phyloP scores from a whole-genome alignment of 2,797 vertebrate genomes.

The Pseudochromis fuscus region DNA sequence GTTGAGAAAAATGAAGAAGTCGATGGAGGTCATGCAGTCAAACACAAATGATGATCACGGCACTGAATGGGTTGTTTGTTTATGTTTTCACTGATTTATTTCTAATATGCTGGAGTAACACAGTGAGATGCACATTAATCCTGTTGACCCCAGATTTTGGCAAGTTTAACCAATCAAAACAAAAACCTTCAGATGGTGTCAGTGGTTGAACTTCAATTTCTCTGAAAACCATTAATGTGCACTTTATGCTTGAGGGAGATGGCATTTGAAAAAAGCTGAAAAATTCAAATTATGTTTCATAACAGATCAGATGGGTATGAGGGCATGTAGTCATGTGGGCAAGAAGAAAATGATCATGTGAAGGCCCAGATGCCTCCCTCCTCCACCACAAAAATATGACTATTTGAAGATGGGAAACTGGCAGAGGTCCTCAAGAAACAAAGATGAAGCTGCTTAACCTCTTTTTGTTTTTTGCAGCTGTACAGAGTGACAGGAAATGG shows the following conservation, averaged over 20 bases:
- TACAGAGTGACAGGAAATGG: too few relatives aligned
- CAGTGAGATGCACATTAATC: slow-evolving; percentile 9
- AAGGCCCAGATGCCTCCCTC: slow-evolving; percentile 4
- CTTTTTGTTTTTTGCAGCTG: too few relatives aligned
- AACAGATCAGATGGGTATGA: slow-evolving; percentile 19
- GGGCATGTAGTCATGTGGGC: slow-evolving; percentile 22
- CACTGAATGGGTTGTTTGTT: slow-evolving; percentile 40
- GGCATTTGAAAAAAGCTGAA: slow-evolving; percentile 7
- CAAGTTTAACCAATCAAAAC: slow-evolving; percentile 37
- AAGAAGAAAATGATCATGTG: slow-evolving; percentile 21
- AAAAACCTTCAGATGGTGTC: slow-evolving; percentile 25
- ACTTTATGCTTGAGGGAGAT: slow-evolving; percentile 19
- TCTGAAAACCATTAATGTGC: slow-evolving; percentile 18
- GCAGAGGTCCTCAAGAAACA: not conserved
- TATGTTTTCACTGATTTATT: slow-evolving; percentile 66
- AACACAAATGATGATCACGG: slow-evolving; percentile 58
- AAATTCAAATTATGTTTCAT: slow-evolving; percentile 24
- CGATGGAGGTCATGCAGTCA: slow-evolving; percentile 44
- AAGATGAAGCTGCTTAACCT: not conserved
- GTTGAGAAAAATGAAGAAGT: slow-evolving; percentile 60
- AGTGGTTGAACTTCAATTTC: slow-evolving; percentile 5
- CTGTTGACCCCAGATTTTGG: slow-evolving; percentile 11
- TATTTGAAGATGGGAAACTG: slow-evolving; percentile 7
- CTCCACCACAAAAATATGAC: not conserved
- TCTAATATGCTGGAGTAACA: slow-evolving; percentile 28